Percentiles rank a stretch among this genome's conserved stretches.
Conservation (phyloP, 2,113 vertebrate genomes). For the Eurypyga helias region DNA sequence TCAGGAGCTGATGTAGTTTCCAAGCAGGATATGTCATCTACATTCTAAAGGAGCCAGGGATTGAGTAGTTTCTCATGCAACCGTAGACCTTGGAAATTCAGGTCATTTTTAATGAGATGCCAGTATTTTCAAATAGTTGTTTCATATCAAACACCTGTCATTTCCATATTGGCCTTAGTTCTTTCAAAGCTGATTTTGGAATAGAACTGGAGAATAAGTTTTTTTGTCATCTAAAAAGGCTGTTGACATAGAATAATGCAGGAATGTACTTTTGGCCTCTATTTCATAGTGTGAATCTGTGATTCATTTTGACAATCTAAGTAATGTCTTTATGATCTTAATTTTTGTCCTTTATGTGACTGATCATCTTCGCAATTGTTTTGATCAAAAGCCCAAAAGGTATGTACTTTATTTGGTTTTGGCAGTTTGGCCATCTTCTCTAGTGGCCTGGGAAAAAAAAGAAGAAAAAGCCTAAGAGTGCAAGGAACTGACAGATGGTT, state of each 20-base stretch:
- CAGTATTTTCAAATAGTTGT: neutral
- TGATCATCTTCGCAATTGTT: constrained; percentile 1
- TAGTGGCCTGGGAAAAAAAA: neutral
- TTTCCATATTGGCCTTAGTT: neutral
- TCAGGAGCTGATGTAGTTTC: neutral
- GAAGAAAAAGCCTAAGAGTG: neutral
- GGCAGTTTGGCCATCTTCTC: neutral
- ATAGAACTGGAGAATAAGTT: neutral
- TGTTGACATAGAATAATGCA: constrained; percentile 16
- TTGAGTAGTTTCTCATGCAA: neutral
- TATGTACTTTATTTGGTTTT: constrained; percentile 38
- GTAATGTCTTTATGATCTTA: neutral
- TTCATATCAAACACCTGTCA: neutral
- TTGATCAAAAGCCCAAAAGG: neutral
- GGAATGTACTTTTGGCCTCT: constrained; percentile 4
- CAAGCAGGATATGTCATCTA: neutral
- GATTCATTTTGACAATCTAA: constrained; percentile 24
- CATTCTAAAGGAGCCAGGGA: neutral
- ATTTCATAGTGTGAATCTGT: constrained; percentile 18
- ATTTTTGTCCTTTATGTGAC: constrained; percentile 5
- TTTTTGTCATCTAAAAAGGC: neutral
- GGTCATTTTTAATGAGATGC: neutral
- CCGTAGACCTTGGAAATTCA: neutral
- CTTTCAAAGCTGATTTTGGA: neutral
- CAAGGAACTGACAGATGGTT: constrained; percentile 41